Evolutionary conservation across 1,140 invertebrate species (phyloP), one percentile per base, ranked within the genome.

Genomic region (Magallana gigas): DNA sequence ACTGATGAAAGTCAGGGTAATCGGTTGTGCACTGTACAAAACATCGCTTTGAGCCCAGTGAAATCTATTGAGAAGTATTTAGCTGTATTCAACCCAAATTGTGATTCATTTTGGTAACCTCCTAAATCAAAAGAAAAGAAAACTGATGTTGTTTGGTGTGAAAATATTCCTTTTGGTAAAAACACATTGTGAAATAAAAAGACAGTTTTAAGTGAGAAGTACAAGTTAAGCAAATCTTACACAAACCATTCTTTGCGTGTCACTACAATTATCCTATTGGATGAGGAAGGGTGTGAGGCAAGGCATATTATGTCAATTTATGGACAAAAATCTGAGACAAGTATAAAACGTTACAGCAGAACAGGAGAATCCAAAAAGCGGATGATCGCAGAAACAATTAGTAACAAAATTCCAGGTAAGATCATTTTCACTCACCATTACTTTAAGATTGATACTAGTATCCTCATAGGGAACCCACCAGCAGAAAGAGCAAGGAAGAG

Each of bases 321-420:
- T 60, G 59, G 83, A 18, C 83, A 60, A 60, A 84, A 84, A 29
- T 60, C n/a, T 36, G 83, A 84, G 57, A 84, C n/a, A 6, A 58
- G n/a, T 8, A 62, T 84, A n/a, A 60, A 84, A 62, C 18, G 58
- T 12, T 84, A 84, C 60, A 59, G 58, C 58, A 59, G 58, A 59
- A 59, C 58, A 14, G 23, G 58, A 14, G 58, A 59, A 14, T 59
- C 58, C 58, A 59, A 59, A 59, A 59, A 59, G 58, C 58, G 58
- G 58, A 59, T 59, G 58, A 59, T 59, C 8, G 58, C 58, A 59
- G 58, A 59, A 59, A 59, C 58, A 59, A 14, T 59, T 59, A 59
- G 58, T 59, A 59, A 14, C 23, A 14, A 59, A 59, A 59, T 59
- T 59, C 58, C 14, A 59, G 58, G 14, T 59, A 59, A 59, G 58